Evolutionary conservation across 2,888 invertebrate species (phyloP), one percentile per base, ranked within the genome.

Genomic region (Autographa pulchrina): DNA sequence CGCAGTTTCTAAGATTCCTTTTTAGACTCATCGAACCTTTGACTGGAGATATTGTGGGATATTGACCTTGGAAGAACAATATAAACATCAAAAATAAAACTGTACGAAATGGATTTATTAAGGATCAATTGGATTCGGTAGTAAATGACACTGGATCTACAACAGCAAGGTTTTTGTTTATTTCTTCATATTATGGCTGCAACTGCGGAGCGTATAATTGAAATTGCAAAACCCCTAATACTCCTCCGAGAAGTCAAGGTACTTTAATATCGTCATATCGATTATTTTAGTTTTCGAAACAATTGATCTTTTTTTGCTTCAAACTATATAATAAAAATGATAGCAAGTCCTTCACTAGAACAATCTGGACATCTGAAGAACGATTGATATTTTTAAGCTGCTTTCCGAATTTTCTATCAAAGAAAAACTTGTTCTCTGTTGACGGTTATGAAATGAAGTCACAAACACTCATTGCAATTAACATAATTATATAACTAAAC

Each of bases 121-220:
- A 72, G 70, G 31, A 56, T 56, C 59, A 68, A 81, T 78, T 82
- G 32, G 68, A 74, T 76, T 77, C 64, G 67, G 62, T 72, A 71
- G 66, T 70, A 70, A 71, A 81, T n/a, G 65, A 60, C 56, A 43
- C 20, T 72, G 59, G 63, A 58, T 62, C 68, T 58, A 60, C 48
- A 38, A 62, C 69, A 72, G 69, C 69, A 64, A 65, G 68, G 64
- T 78, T 84, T 81, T 84, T 81, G 77, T 70, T 68, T 81, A 77
- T 88, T 90, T 88, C 87, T 77, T 83, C 84, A 88, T 76, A 75
- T 71, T 73, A 20, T 78, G 70, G 82, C 83, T 81, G 88, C 86
- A 89, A 89, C 86, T 86, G 86, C 85, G 76, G 74, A 76, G 80
- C 85, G 87, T 88, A 73, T 87, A 90, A 90, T 90, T 73, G 83